These are phyloP conservation scores for Choloepus hoffmanni DNA, from an alignment of 2,113 vertebrate genomes.

Conservation along the genomic window DNA sequence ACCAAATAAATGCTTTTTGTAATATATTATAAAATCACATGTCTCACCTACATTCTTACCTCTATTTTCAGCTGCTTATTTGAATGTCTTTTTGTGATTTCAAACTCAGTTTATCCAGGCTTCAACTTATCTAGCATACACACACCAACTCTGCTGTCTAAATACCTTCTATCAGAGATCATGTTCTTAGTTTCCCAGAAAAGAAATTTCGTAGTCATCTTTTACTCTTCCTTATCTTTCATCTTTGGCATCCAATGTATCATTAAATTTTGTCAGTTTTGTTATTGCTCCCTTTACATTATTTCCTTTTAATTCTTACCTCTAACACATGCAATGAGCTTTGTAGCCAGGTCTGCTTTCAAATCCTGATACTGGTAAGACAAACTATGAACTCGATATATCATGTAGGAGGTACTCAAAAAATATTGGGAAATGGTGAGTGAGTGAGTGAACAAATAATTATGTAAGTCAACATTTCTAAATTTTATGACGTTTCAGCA, in stretches of 20 bases:
- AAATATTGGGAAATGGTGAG: slow-evolving; percentile 34
- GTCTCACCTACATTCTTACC: neutral
- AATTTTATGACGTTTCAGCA: slow-evolving; percentile 11
- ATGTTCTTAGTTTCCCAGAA: neutral
- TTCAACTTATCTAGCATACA: neutral
- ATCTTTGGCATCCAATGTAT: slow-evolving; percentile 1
- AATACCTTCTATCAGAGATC: neutral
- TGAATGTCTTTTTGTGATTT: slow-evolving; percentile 40
- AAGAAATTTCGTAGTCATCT: neutral
- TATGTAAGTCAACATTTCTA: neutral
- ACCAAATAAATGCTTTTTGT: neutral
- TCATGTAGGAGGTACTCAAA: neutral
- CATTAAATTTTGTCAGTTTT: slow-evolving; percentile 45
- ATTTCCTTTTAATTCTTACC: slow-evolving; percentile 26
- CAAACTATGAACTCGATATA: neutral
- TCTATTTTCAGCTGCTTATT: slow-evolving; percentile 5
- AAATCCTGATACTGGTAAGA: neutral
- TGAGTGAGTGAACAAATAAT: neutral
- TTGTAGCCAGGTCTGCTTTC: slow-evolving; percentile 31
- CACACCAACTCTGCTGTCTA: neutral
- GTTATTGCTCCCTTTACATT: slow-evolving; percentile 34
- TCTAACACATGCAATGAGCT: neutral
- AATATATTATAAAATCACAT: neutral
- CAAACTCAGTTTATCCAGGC: neutral
- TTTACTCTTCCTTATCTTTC: neutral